phyloP scores from a whole-genome alignment of 1,140 invertebrate species.

The Drosophila ambigua region DNA sequence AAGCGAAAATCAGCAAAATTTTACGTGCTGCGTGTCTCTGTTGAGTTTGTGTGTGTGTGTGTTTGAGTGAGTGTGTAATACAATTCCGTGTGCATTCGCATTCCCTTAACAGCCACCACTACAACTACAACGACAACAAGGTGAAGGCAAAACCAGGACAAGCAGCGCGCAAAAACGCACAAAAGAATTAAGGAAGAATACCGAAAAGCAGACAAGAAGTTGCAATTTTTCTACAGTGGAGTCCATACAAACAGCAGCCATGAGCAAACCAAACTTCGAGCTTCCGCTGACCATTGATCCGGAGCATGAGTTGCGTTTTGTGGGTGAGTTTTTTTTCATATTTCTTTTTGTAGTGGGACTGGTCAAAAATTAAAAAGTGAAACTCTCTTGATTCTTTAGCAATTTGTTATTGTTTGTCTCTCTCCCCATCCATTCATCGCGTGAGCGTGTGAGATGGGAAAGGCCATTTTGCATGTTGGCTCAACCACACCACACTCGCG shows the following conservation, averaged over 20 bases:
- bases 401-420: too few species aligned
- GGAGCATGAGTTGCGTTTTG: slow-evolving; percentile 77
- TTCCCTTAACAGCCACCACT: slow-evolving; percentile 31
- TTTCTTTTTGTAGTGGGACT: too few species aligned
- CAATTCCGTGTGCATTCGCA: slow-evolving; percentile 48
- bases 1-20: slow-evolving; percentile 33
- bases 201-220: slow-evolving; percentile 14
- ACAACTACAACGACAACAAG: slow-evolving; percentile 14
- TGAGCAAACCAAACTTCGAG: slow-evolving; percentile 60
- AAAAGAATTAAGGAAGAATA: slow-evolving; percentile 24
- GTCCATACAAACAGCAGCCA: slow-evolving; percentile 34
- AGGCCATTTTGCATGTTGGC: too few species aligned
- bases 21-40: too few species aligned
- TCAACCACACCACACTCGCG: too few species aligned
- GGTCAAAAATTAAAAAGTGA: too few species aligned
- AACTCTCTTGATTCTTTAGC: too few species aligned
- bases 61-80: slow-evolving; percentile 21
- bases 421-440: too few species aligned
- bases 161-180: slow-evolving; percentile 30
- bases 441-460: too few species aligned
- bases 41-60: background rate
- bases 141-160: slow-evolving; percentile 22
- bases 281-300: slow-evolving; percentile 70
- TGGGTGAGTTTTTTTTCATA: slow-evolving; percentile 62
- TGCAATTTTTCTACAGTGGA: slow-evolving; percentile 16